Conservation (phyloP, 23 tunicate species). For the Aplidium turbinatum region DNA sequence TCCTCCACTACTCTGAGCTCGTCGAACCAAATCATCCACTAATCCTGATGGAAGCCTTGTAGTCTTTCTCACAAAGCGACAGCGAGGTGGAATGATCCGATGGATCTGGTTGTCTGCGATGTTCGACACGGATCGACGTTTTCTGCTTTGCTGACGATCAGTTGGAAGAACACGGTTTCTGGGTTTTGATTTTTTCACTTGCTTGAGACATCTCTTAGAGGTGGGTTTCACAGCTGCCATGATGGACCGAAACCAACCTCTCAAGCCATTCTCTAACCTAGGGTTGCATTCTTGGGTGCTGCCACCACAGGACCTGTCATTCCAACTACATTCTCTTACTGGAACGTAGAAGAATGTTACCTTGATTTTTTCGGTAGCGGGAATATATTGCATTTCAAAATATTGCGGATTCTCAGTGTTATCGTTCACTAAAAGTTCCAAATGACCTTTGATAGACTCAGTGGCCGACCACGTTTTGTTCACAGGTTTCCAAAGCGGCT, state of each 20-base stretch:
- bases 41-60: constrained; percentile 17
- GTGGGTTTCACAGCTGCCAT: constrained; percentile 19
- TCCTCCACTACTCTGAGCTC: constrained; percentile 50
- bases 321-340: constrained; percentile 29
- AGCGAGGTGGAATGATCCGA: constrained; percentile 7
- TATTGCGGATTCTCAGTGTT: constrained; percentile 35
- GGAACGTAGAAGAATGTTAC: constrained; percentile 65
- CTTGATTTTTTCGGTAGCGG: constrained; percentile 76
- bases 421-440: constrained; percentile 39
- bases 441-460: constrained; percentile 37
- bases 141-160: constrained; percentile 11
- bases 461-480: constrained; percentile 14
- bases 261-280: constrained; percentile 29
- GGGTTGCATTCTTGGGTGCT: constrained; percentile 50
- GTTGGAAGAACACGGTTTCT: neutral
- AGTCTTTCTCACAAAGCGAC: constrained; percentile 32
- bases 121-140: neutral
- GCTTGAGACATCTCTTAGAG: constrained; percentile 15
- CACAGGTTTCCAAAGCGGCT: constrained; percentile 60
- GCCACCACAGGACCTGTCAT: constrained; percentile 36
- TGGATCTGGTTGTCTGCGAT: constrained; percentile 28
- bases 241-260: constrained; percentile 37
- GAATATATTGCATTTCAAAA: constrained; percentile 58
- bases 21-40: constrained; percentile 26
- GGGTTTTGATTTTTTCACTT: neutral